Conservation (phyloP, 2,797 vertebrate genomes). For the Melanotaenia pygmaea region DNA sequence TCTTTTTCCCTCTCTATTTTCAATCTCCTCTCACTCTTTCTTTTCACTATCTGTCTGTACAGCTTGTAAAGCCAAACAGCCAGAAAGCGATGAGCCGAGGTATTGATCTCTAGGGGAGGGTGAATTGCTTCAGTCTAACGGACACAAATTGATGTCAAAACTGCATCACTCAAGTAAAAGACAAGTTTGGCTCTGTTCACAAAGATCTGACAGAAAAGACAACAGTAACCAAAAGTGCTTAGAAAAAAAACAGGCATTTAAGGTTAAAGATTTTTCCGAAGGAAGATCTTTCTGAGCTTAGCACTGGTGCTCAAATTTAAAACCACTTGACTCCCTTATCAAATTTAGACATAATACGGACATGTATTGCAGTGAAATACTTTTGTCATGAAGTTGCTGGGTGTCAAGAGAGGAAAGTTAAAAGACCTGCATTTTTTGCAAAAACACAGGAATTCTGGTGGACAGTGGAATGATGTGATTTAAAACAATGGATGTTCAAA, state of each 20-base stretch:
- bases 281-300: slow-evolving; percentile 28
- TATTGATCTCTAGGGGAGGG: slow-evolving; percentile 77
- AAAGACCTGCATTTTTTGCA: slow-evolving; percentile 30
- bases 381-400: slow-evolving; percentile 26
- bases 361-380: not conserved
- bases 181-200: slow-evolving; percentile 54
- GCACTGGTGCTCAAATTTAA: slow-evolving; percentile 26
- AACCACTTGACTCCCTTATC: slow-evolving; percentile 1
- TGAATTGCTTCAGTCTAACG: slow-evolving; percentile 66
- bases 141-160: slow-evolving; percentile 77
- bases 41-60: slow-evolving; percentile 76
- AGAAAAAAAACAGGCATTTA: slow-evolving; percentile 54
- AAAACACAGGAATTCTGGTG: slow-evolving; percentile 26
- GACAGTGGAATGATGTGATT: slow-evolving; percentile 42
- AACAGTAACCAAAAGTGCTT: slow-evolving; percentile 52
- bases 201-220: slow-evolving; percentile 35
- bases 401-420: slow-evolving; percentile 33
- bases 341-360: slow-evolving; percentile 7
- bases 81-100: slow-evolving; percentile 69
- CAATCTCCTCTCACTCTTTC: slow-evolving; percentile 50
- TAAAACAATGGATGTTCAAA: slow-evolving; percentile 53
- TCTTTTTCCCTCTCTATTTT: slow-evolving; percentile 52
- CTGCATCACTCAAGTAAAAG: slow-evolving; percentile 69
- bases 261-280: slow-evolving; percentile 45
- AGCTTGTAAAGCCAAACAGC: slow-evolving; percentile 74